phyloP scores from a whole-genome alignment of 92 coral and sea anemone species.

The Montipora capitata region DNA sequence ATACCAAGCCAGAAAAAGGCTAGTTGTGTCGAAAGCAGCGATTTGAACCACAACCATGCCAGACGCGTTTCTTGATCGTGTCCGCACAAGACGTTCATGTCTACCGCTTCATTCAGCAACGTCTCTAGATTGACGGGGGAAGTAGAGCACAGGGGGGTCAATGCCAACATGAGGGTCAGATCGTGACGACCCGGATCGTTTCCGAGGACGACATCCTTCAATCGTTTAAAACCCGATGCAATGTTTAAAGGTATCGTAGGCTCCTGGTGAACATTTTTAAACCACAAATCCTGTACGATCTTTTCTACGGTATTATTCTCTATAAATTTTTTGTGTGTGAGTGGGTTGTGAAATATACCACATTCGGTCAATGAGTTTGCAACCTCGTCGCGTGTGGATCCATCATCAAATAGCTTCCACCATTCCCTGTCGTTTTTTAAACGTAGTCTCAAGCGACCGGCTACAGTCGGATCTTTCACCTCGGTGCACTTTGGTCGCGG shows the following conservation, averaged over 20 bases:
- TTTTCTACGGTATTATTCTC: background rate
- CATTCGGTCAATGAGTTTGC: background rate
- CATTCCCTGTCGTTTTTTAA: background rate
- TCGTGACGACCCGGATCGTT: background rate
- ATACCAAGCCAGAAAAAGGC: background rate
- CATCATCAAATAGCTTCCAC: constrained; percentile 9
- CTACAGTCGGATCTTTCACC: background rate
- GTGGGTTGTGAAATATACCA: background rate
- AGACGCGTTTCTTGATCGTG: background rate
- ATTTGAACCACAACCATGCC: constrained; percentile 6
- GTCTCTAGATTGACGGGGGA: background rate
- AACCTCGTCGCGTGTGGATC: background rate
- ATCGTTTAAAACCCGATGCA: background rate
- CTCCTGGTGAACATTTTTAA: background rate
- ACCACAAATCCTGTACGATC: background rate
- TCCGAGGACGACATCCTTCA: background rate
- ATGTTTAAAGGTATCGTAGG: background rate
- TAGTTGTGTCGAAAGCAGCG: background rate
- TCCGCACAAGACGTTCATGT: constrained; percentile 12
- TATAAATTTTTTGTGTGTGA: background rate
- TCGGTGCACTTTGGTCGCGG: background rate
- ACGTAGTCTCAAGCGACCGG: background rate
- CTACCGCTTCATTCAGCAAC: background rate
- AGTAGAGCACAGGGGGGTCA: constrained; percentile 10
- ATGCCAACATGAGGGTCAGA: background rate